These are phyloP conservation scores for Laticauda laticaudata DNA, from an alignment of 2,113 vertebrate species.

Conservation along the genomic window DNA sequence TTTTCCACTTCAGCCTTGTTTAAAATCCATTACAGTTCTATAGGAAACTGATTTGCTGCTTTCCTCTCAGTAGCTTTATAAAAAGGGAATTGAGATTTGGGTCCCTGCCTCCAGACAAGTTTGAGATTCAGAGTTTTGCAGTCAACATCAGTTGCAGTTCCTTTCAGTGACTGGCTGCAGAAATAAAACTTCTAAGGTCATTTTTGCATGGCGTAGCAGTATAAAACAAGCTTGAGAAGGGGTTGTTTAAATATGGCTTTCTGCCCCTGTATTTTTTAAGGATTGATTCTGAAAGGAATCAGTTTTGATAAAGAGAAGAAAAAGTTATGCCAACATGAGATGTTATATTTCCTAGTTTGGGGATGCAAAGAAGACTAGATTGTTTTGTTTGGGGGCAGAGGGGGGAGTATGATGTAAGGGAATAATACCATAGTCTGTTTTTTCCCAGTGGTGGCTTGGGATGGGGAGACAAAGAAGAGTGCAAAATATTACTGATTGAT, in stretches of 20 bases:
- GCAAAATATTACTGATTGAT: neutral
- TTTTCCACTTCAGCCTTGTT: neutral
- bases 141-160: neutral
- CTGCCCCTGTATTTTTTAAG: neutral
- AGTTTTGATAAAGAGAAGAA: neutral
- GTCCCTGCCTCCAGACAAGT: neutral
- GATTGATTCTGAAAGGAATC: neutral
- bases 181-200: neutral
- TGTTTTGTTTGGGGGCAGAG: neutral
- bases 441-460: neutral
- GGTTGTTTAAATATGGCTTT: neutral
- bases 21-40: conserved; percentile 12
- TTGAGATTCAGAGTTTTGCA: neutral
- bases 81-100: conserved; percentile 22
- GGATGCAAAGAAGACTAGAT: neutral
- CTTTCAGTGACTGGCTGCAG: conserved; percentile 1
- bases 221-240: neutral
- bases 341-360: neutral
- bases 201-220: conserved; percentile 22
- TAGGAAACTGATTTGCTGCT: conserved; percentile 16
- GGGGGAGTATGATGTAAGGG: neutral
- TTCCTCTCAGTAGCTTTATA: conserved; percentile 15
- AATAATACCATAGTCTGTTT: neutral
- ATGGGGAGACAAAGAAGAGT: neutral
- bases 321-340: neutral